Evolutionary conservation across 92 coral and sea anemone species (phyloP), one percentile per base, ranked within the genome.

Genomic region (Parazoanthus darwini): DNA sequence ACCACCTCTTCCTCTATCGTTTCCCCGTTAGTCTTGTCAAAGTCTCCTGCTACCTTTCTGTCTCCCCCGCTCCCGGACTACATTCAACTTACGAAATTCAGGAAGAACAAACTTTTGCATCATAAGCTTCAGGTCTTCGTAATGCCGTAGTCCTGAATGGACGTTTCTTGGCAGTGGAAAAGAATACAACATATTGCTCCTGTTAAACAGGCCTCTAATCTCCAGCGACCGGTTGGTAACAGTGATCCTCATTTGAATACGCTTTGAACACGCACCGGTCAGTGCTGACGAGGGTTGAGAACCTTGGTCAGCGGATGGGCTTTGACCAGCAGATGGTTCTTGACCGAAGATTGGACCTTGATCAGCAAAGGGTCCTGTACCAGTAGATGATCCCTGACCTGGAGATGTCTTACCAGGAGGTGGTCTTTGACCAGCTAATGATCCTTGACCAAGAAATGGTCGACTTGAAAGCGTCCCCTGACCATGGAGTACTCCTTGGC

Each of bases 51-150:
- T 51, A 9, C 58, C 58, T 51, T 2, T 2, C 2, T 51, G 11
- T 18, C 68, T 11, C n/a, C 67, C 25, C n/a, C 1, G 18, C 25
- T 63, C 25, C 25, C 59, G 59, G 18, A 54, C 59, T 54, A 54
- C 59, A 16, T 70, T 18, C 15, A 14, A 84, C 87, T 84, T 84
- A 84, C 87, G 79, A 42, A 25, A 84, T 23, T 70, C 78, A 37
- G 87, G 87, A 13, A 84, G 79, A 18, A 84, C 2, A 15, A 84
- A 50, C 68, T 72, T 84, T 46, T 70, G 43, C 87, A 71, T 71
- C 87, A 71, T 71, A 29, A 84, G 87, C 50, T 84, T 84, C 9
- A 36, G 38, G 67, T 71, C 44, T 23, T 33, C 48, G 16, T 51
- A n/a, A 42, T 72, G 56, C 48, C 42, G 78, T 33, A 71, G 78